Evolutionary conservation across 2,888 invertebrate species (phyloP).

Genomic region (Eustalomyia histrio): DNA sequence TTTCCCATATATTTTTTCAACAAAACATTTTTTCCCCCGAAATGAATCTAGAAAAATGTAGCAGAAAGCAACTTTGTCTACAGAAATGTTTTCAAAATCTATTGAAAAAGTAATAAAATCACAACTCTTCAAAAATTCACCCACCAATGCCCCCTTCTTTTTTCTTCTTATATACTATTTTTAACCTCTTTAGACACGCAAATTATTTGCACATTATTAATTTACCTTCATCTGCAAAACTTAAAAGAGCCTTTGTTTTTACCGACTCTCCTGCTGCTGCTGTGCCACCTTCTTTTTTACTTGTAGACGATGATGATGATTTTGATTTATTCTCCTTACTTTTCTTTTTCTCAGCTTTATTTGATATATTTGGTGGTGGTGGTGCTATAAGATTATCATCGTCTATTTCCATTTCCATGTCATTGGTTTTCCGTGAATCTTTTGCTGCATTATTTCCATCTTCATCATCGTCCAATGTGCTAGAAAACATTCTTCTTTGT

Average conservation of each 20-base stretch:
- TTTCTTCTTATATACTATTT: too few relatives aligned
- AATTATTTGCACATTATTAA: neutral
- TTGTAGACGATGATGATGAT: neutral
- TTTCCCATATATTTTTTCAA: too few relatives aligned
- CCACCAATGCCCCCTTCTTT: too few relatives aligned
- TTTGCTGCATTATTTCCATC: slow-evolving; percentile 18
- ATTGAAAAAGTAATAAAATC: neutral
- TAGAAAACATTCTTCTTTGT: slow-evolving; percentile 86
- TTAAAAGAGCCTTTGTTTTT: slow-evolving; percentile 83
- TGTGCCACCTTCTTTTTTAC: slow-evolving; percentile 45
- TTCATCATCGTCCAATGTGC: slow-evolving; percentile 85
- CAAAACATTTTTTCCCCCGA: too few relatives aligned
- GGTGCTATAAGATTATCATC: slow-evolving; percentile 67
- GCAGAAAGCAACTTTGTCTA: neutral
- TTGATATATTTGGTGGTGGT: slow-evolving; percentile 66
- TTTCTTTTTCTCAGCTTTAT: slow-evolving; percentile 75
- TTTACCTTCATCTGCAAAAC: slow-evolving; percentile 89
- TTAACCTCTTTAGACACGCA: slow-evolving; percentile 18
- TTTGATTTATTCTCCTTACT: slow-evolving; percentile 61
- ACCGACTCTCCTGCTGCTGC: slow-evolving; percentile 68
- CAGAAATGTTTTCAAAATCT: neutral
- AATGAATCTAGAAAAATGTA: too few relatives aligned
- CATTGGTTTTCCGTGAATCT: slow-evolving; percentile 36
- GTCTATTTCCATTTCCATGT: slow-evolving; percentile 77
- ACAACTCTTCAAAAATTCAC: too few relatives aligned